These are phyloP conservation scores for Lithophane semibrunnea DNA, from an alignment of 2,888 invertebrate genomes.

Conservation along the genomic window DNA sequence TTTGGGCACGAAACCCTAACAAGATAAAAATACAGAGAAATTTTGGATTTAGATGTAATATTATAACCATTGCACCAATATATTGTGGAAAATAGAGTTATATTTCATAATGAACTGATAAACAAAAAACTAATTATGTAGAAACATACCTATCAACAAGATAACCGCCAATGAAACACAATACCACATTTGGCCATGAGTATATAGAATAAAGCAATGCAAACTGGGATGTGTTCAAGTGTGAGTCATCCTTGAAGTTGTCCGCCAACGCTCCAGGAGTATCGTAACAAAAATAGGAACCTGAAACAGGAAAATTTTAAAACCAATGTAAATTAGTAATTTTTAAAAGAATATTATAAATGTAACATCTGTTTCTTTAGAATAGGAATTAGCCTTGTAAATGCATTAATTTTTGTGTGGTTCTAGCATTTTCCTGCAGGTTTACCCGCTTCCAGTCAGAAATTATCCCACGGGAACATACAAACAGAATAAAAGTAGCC, in stretches of 20 bases:
- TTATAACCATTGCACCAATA: neutral
- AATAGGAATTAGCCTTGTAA: neutral
- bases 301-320: slow-evolving; percentile 88
- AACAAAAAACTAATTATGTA: slow-evolving; percentile 38
- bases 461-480: accelerated
- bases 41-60: neutral
- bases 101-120: slow-evolving; percentile 50
- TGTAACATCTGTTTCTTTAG: neutral
- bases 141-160: slow-evolving; percentile 95
- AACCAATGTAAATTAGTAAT: neutral
- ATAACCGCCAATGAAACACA: slow-evolving; percentile 99
- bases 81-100: slow-evolving; percentile 7
- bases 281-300: slow-evolving; percentile 99
- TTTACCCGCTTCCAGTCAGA: neutral
- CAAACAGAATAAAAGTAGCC: neutral
- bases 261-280: slow-evolving; percentile 98
- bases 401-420: neutral
- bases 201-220: slow-evolving; percentile 97
- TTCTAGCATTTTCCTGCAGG: neutral
- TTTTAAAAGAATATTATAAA: neutral
- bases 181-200: slow-evolving; percentile 99
- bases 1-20: too few relatives aligned
- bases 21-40: neutral
- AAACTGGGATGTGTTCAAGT: slow-evolving; percentile 95
- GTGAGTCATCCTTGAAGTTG: slow-evolving; percentile 95